phyloP scores from a whole-genome alignment of 2,888 invertebrate genomes.

The Synanthedon vespiformis region DNA sequence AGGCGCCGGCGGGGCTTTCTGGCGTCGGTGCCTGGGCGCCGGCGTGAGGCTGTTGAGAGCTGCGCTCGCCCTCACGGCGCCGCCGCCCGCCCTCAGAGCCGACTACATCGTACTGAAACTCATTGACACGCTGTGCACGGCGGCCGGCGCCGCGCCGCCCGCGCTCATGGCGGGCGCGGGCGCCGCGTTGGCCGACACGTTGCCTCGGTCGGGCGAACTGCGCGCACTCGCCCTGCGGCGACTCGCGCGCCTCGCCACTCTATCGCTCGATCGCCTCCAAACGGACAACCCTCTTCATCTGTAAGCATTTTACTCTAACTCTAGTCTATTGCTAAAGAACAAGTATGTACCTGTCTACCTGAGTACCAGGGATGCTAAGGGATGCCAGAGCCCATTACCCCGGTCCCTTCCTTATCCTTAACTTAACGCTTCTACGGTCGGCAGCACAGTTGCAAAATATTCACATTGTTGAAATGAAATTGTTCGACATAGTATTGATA shows the following conservation, averaged over 20 bases:
- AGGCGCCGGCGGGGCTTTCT: constrained; percentile 42
- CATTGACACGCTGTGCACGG: constrained; percentile 47
- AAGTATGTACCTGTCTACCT: too few species aligned
- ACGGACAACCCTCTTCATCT: constrained; percentile 47
- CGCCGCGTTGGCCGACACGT: constrained; percentile 30
- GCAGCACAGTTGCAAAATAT: too few species aligned
- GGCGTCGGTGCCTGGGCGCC: constrained; percentile 54
- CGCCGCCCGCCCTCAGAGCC: constrained; percentile 38
- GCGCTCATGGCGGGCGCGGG: constrained; percentile 21
- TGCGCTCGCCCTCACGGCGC: constrained; percentile 43
- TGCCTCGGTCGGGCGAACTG: constrained; percentile 42
- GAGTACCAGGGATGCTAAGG: too few species aligned
- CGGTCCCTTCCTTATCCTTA: too few species aligned
- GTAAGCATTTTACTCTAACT: constrained; percentile 21
- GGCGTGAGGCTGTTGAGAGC: constrained; percentile 56
- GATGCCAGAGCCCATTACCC: too few species aligned
- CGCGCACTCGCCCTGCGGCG: constrained; percentile 41
- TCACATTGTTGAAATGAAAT: too few species aligned
- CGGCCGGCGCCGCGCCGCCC: constrained; percentile 46
- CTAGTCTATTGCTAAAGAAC: too few species aligned
- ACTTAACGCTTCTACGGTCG: too few species aligned
- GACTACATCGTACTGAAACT: constrained; percentile 44
- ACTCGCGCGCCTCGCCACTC: constrained; percentile 49
- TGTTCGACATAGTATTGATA: too few species aligned
- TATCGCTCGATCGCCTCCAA: constrained; percentile 41